These are phyloP conservation scores for Pelecanoides urinatrix DNA, from an alignment of 2,113 vertebrate genomes.

Conservation along the genomic window DNA sequence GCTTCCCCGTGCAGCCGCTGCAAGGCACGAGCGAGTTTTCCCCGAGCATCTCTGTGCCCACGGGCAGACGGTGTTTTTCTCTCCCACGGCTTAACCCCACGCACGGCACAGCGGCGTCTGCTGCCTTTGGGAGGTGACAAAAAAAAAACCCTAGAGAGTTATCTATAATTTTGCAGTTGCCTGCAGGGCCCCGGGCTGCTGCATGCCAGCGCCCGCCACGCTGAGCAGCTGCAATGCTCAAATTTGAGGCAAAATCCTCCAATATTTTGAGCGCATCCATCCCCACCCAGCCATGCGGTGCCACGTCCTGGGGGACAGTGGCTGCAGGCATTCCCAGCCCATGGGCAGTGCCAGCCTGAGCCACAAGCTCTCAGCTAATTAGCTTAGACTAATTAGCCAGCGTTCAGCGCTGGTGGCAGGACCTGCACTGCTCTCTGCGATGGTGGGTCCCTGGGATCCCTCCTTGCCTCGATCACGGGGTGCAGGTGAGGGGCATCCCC, in stretches of 20 bases:
- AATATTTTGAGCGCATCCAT: background rate
- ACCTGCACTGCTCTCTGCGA: rapidly evolving
- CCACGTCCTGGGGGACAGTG: background rate
- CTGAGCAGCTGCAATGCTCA: rapidly evolving
- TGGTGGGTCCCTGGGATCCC: background rate
- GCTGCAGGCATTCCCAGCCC: background rate
- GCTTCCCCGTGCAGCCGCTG: background rate
- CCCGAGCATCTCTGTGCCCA: background rate
- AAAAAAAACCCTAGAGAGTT: too few species aligned
- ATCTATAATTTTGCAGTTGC: background rate
- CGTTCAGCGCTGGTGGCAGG: background rate
- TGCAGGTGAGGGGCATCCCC: background rate
- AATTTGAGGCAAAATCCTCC: background rate
- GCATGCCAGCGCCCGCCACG: rapidly evolving
- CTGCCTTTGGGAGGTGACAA: background rate
- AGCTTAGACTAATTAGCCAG: background rate
- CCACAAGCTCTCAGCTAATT: background rate
- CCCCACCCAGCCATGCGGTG: rapidly evolving
- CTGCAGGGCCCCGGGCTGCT: background rate
- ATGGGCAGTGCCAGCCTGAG: rapidly evolving
- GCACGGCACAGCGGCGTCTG: background rate
- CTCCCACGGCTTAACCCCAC: background rate
- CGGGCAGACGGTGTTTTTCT: background rate
- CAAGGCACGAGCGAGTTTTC: too few species aligned
- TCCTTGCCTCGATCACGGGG: rapidly evolving